A percentile compares a stretch with the other conserved stretches of the same genome.
These are phyloP conservation scores for Psittacula derbiana DNA, from an alignment of 2,797 vertebrate genomes.

Conservation along the genomic window DNA sequence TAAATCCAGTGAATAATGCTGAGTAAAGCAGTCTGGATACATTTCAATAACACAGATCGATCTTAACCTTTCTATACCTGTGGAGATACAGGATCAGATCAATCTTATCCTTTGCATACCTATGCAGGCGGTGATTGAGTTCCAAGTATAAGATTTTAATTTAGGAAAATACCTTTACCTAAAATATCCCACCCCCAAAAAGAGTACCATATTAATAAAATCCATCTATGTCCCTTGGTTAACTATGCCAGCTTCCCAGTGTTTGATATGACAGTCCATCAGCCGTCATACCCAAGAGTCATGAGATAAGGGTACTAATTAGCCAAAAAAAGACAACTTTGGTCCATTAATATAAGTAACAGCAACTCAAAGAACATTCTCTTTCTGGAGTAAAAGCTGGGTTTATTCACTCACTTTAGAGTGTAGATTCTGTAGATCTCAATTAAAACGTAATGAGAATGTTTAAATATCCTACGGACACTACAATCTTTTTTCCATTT, in stretches of 20 bases:
- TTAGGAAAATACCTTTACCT: not conserved
- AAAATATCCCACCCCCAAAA: not conserved
- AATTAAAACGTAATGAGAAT: not conserved
- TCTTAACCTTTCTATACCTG: not conserved
- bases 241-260: conserved; percentile 1
- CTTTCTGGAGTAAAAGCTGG: not conserved
- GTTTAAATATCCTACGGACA: not conserved
- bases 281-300: conserved; percentile 15
- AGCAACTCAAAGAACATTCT: conserved; percentile 8
- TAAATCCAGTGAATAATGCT: not conserved
- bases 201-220: not conserved
- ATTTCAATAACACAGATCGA: not conserved
- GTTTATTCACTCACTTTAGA: not conserved
- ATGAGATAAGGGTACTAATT: conserved; percentile 14
- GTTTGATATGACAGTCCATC: conserved; percentile 33
- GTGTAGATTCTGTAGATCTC: not conserved
- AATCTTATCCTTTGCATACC: not conserved
- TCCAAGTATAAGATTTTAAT: not conserved
- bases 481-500: not conserved
- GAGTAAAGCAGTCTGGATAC: not conserved
- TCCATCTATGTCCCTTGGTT: not conserved
- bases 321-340: conserved; percentile 14
- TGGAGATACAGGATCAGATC: not conserved
- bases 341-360: not conserved
- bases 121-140: not conserved